A percentile compares a stretch with the other conserved stretches of the same genome.
These are phyloP conservation scores for Aythya baeri DNA, from an alignment of 2,113 vertebrate genomes.

Conservation along the genomic window DNA sequence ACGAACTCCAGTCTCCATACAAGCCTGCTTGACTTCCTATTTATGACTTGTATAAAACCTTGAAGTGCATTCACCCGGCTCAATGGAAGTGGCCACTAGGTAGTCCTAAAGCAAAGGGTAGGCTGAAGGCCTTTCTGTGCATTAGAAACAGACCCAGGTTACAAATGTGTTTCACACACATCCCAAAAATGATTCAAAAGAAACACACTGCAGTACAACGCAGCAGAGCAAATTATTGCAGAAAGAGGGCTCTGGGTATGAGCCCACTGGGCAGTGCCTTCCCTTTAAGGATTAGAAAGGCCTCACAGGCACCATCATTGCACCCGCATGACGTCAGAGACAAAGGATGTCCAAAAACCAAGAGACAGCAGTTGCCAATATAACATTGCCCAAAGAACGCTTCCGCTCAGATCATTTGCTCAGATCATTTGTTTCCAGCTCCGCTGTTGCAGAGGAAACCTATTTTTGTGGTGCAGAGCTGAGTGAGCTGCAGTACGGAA, in stretches of 20 bases:
- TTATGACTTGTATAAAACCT: neutral
- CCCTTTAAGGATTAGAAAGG: neutral
- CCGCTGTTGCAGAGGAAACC: neutral
- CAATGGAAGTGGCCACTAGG: fast-evolving
- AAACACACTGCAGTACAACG: neutral
- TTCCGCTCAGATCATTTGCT: neutral
- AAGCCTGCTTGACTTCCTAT: neutral
- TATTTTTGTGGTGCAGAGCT: neutral
- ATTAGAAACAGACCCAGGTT: neutral
- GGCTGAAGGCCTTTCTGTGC: neutral
- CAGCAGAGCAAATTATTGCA: neutral
- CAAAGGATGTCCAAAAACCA: neutral
- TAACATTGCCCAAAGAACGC: neutral
- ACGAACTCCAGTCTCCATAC: neutral
- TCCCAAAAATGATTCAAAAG: neutral
- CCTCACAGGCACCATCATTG: neutral
- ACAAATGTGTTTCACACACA: neutral
- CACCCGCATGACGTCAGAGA: neutral
- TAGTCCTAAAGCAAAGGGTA: neutral
- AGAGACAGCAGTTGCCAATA: neutral
- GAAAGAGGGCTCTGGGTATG: neutral
- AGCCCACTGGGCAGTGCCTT: neutral
- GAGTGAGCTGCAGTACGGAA: neutral
- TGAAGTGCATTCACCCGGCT: neutral
- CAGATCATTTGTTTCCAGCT: neutral